These are phyloP conservation scores for Datnioides undecimradiatus DNA, from an alignment of 2,113 vertebrate genomes.

Conservation along the genomic window DNA sequence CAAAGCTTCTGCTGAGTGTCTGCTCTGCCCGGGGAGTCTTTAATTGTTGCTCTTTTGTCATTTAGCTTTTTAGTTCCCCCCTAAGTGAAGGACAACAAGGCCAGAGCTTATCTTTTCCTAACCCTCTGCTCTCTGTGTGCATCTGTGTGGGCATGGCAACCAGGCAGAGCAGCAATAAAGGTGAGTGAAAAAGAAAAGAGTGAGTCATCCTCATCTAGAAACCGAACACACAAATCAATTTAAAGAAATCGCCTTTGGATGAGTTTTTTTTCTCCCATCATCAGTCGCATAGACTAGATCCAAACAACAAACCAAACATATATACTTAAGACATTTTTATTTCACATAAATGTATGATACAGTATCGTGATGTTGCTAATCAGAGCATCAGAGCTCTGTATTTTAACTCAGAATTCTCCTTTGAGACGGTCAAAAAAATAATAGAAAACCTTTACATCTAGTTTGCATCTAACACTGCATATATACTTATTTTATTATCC, in stretches of 20 bases:
- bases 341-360: neutral
- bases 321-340: neutral
- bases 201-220: slow-evolving; percentile 63
- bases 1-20: neutral
- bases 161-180: slow-evolving; percentile 46
- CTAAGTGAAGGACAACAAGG: slow-evolving; percentile 35
- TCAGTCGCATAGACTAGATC: neutral
- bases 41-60: slow-evolving; percentile 50
- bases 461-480: neutral
- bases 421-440: neutral
- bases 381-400: neutral
- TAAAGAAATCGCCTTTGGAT: slow-evolving; percentile 7
- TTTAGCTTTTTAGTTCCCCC: slow-evolving; percentile 31
- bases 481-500: neutral
- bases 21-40: slow-evolving; percentile 15
- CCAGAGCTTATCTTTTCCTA: slow-evolving; percentile 13
- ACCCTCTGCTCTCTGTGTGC: slow-evolving; percentile 45
- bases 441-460: neutral
- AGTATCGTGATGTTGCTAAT: neutral
- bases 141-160: slow-evolving; percentile 74
- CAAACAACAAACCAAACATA: neutral
- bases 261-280: neutral
- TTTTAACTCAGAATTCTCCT: neutral
- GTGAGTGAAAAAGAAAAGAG: slow-evolving; percentile 31
- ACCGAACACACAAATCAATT: slow-evolving; percentile 49